Conservation (phyloP, 2,888 invertebrate species). For the Tineola bisselliella region DNA sequence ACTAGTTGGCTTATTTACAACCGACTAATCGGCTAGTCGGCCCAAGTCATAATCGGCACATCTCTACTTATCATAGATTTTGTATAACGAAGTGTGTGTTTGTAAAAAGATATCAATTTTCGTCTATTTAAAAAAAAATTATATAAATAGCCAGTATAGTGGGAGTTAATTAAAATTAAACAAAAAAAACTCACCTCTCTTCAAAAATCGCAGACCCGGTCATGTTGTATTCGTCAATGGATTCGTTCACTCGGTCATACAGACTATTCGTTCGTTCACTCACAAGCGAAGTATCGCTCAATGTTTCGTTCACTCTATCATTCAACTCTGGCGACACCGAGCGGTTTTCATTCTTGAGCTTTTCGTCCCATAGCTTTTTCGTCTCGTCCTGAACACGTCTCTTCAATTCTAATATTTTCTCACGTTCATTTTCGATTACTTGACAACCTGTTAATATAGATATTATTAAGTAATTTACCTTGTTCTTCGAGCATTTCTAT, state of each 20-base stretch:
- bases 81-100: no score
- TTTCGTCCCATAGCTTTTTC: conserved; percentile 83
- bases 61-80: no score
- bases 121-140: no score
- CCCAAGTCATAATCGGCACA: no score
- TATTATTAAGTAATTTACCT: conserved; percentile 64
- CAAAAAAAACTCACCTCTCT: conserved; percentile 38
- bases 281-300: neutral
- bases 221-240: neutral
- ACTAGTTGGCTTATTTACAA: no score
- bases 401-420: conserved; percentile 86
- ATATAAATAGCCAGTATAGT: no score
- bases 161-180: no score
- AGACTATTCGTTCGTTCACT: conserved; percentile 14
- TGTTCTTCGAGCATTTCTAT: conserved; percentile 88
- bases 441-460: conserved; percentile 73
- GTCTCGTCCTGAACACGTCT: conserved; percentile 90
- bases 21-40: no score
- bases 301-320: conserved; percentile 15
- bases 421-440: conserved; percentile 90
- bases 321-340: conserved; percentile 6
- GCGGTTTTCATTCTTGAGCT: conserved; percentile 16
- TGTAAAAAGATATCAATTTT: no score
- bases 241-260: conserved; percentile 16
- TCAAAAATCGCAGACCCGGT: conserved; percentile 41